Evolutionary conservation across 2,888 invertebrate genomes (phyloP), one percentile per base, ranked within the genome.

Genomic region (Parelbella ahira): DNA sequence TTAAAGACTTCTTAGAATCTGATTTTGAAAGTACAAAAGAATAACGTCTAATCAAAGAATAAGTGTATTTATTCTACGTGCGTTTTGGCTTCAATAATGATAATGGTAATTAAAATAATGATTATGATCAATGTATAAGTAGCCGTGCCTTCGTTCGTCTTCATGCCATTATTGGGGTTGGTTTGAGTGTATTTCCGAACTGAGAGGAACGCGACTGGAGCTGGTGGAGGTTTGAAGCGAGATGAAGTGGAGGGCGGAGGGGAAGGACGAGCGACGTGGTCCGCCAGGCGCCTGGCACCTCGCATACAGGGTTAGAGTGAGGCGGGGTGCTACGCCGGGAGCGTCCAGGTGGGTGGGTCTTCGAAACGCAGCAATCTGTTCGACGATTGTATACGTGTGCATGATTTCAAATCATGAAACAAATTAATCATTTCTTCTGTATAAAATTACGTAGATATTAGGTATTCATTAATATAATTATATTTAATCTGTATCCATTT

Each of bases 1-100:
- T 83, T 70, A 82, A 84, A 84, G 83, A 86, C 83, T 83, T 83
- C 83, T 79, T 81, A 83, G 81, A 83, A 84, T 84, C 84, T 83
- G 83, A 83, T 81, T 81, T 81, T 74, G 80, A 87, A 80, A 87
- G 86, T 87, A 87, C 86, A 87, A 87, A 86, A 77, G 72, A 15
- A 47, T 70, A 68, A 81, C 75, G 80, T 83, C 74, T 79, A 68
- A 72, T 68, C 67, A 76, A 81, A 74, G 77, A 75, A 74, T 77
- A 60, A 41, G 64, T 63, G 63, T 82, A 80, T 72, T 83, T 82
- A 80, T 72, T 83, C 69, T 83, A 82, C 76, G 76, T 80, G 74
- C 79, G 77, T 58, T 84, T 83, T 82, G 81, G 86, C 86, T 87
- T 84, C 75, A 69, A 63, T 75, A 62, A 63, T 67, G 65, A 48